Evolutionary conservation across 2,113 vertebrate genomes (phyloP).

Genomic region (Manacus vitellinus): DNA sequence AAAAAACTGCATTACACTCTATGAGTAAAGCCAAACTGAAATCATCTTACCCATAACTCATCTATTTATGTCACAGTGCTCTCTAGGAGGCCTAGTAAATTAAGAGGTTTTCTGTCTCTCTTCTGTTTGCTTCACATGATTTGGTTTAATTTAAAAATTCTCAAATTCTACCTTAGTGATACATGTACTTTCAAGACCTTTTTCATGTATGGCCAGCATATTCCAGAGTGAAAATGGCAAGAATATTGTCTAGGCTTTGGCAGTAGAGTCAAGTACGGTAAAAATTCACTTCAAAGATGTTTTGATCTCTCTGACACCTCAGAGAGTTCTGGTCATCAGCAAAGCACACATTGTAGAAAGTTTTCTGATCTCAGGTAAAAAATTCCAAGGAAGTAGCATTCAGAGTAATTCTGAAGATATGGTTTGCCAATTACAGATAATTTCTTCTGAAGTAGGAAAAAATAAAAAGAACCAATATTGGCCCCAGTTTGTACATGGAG

Average conservation of each 20-base stretch:
- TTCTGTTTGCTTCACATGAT: not conserved
- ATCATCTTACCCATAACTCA: not conserved
- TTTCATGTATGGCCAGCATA: not conserved
- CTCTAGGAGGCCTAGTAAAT: not conserved
- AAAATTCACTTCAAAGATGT: not conserved
- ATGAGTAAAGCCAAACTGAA: not conserved
- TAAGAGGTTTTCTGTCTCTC: not conserved
- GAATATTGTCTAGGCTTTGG: not conserved
- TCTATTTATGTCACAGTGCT: not conserved
- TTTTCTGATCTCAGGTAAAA: not conserved
- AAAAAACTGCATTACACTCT: not conserved
- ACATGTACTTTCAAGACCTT: not conserved
- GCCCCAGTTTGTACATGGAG: not conserved
- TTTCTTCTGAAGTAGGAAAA: not conserved
- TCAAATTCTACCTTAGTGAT: not conserved
- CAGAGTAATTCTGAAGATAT: not conserved
- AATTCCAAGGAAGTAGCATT: not conserved
- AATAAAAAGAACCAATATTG: no score
- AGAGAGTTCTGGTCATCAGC: not conserved
- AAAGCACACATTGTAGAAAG: not conserved
- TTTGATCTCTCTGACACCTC: not conserved
- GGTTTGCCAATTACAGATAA: not conserved
- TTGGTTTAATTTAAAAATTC: not conserved
- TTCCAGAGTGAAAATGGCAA: not conserved
- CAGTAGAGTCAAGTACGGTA: not conserved